Conservation (phyloP, 1,140 invertebrate genomes). For the Littorina saxatilis region DNA sequence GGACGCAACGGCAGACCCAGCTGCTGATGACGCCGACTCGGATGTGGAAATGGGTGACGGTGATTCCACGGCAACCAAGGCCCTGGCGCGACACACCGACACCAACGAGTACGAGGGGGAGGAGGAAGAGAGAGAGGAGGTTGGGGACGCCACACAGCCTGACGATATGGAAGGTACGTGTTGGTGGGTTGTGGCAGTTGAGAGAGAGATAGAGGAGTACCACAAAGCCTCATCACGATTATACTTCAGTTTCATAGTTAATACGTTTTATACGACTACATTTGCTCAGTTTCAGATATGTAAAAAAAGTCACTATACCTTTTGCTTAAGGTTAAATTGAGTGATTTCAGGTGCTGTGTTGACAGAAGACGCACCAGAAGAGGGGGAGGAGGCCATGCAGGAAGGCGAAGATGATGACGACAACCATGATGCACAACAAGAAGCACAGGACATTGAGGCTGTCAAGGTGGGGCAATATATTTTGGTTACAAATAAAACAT, state of each 20-base stretch:
- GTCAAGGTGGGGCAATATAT: background rate
- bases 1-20: slow-evolving; percentile 64
- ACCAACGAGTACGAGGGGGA: slow-evolving; percentile 89
- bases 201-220: too few species aligned
- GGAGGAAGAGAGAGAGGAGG: slow-evolving; percentile 76
- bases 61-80: slow-evolving; percentile 77
- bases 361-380: slow-evolving; percentile 43
- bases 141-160: slow-evolving; percentile 34
- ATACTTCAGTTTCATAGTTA: too few species aligned
- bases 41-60: slow-evolving; percentile 77
- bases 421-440: too few species aligned
- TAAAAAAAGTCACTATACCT: too few species aligned
- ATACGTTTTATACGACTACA: too few species aligned
- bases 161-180: background rate
- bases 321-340: too few species aligned
- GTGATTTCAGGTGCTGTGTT: too few species aligned
- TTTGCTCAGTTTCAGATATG: slow-evolving; percentile 25
- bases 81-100: slow-evolving; percentile 80
- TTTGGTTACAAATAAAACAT: too few species aligned
- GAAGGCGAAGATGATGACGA: slow-evolving; percentile 15
- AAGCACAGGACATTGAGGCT: slow-evolving; percentile 25
- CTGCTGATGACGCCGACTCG: slow-evolving; percentile 73
- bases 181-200: too few species aligned
- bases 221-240: too few species aligned
- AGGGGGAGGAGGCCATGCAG: slow-evolving; percentile 15